Evolutionary conservation across 2,113 vertebrate species (phyloP).

Genomic region (Mola mola): DNA sequence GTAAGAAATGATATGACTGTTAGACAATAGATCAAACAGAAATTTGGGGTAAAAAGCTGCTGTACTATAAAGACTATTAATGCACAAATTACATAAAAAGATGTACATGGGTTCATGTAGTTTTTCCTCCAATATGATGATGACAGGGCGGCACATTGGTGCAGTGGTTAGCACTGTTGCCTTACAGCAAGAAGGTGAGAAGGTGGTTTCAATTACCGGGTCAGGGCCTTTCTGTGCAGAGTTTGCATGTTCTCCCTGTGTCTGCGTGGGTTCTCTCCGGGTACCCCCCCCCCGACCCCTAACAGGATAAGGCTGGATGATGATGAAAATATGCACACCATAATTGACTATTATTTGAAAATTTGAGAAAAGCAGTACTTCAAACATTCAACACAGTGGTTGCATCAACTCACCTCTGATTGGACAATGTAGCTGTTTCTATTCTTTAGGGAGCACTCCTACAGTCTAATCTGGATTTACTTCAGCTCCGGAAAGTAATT

Average conservation of each 20-base stretch:
- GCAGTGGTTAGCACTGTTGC: no score
- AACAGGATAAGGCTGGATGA: background rate
- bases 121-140: constrained; percentile 5
- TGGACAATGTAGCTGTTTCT: background rate
- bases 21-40: constrained; percentile 1
- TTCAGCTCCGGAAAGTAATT: background rate
- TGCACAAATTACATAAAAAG: constrained; percentile 12
- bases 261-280: no score
- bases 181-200: no score
- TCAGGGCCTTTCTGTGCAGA: no score
- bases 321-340: background rate
- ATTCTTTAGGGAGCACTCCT: background rate
- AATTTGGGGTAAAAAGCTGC: constrained; percentile 29
- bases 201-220: no score
- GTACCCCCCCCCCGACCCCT: no score
- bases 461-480: background rate
- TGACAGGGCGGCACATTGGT: no score
- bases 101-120: constrained; percentile 35
- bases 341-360: no score
- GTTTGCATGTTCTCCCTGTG: no score
- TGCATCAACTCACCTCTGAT: no score
- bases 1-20: constrained; percentile 16
- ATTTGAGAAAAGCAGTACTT: no score
- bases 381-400: no score
- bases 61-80: constrained; percentile 24